phyloP scores from a whole-genome alignment of 2,113 vertebrate species.

The Dromiciops gliroides region DNA sequence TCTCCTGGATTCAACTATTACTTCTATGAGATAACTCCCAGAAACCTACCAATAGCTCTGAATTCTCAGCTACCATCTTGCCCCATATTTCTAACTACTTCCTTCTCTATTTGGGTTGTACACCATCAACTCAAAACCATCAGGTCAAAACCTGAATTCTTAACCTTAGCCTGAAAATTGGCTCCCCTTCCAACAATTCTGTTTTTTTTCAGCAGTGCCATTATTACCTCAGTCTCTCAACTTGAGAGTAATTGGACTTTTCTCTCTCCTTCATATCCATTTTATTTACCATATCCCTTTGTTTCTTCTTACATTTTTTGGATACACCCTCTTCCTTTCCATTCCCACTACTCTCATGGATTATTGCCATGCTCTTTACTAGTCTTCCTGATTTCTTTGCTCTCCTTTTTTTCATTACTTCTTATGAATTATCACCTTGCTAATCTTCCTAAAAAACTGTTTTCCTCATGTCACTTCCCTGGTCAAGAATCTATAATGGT shows the following conservation, averaged over 20 bases:
- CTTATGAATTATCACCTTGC: too few relatives aligned
- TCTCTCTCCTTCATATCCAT: too few relatives aligned
- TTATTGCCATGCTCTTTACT: too few relatives aligned
- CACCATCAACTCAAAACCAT: background rate
- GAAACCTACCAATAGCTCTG: background rate
- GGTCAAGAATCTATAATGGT: too few relatives aligned
- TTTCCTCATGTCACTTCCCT: too few relatives aligned
- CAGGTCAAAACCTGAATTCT: background rate
- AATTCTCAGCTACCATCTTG: background rate
- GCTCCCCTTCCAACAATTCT: background rate
- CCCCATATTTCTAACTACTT: background rate
- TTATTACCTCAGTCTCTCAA: background rate
- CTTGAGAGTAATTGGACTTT: background rate
- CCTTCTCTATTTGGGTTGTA: background rate
- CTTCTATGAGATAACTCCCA: background rate
- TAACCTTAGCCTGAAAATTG: background rate
- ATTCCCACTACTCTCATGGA: too few relatives aligned
- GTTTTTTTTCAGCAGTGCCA: background rate
- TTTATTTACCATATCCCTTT: too few relatives aligned
- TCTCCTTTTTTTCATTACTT: too few relatives aligned
- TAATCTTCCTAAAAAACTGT: too few relatives aligned
- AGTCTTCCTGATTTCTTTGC: too few relatives aligned
- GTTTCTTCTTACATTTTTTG: too few relatives aligned
- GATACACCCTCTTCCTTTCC: too few relatives aligned
- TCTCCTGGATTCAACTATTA: background rate